phyloP scores from a whole-genome alignment of 2,888 invertebrate genomes.

The Carpatolechia fugitivella region DNA sequence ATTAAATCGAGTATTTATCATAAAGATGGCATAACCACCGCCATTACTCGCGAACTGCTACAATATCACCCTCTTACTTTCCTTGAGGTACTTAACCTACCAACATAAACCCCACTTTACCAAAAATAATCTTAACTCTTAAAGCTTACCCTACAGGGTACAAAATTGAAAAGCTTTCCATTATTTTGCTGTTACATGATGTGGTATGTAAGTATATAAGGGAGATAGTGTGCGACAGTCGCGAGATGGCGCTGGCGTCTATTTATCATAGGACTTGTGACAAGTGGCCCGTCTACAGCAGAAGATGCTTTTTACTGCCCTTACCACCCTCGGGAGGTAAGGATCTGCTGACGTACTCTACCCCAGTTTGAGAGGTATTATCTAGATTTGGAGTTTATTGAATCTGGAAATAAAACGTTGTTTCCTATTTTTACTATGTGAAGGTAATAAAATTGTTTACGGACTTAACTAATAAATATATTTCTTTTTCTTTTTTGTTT shows the following conservation, averaged over 20 bases:
- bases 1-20: constrained; percentile 66
- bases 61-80: constrained; percentile 46
- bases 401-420: not conserved
- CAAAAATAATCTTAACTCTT: constrained; percentile 13
- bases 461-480: too few relatives aligned
- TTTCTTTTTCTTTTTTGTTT: too few relatives aligned
- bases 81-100: constrained; percentile 33
- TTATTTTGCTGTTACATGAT: constrained; percentile 6
- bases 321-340: constrained; percentile 29
- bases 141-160: constrained; percentile 14
- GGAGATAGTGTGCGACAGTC: constrained; percentile 69
- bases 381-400: not conserved
- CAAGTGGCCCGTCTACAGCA: constrained; percentile 70
- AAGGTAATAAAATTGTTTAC: too few relatives aligned
- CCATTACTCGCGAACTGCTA: constrained; percentile 51
- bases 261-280: constrained; percentile 76
- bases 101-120: constrained; percentile 11
- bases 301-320: constrained; percentile 68
- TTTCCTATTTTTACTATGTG: too few relatives aligned
- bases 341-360: not conserved
- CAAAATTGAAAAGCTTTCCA: constrained; percentile 14
- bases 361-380: not conserved
- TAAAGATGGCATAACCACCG: constrained; percentile 56
- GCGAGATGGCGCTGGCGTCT: constrained; percentile 63
- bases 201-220: constrained; percentile 49